Evolutionary conservation across 92 coral and sea anemone species (phyloP), one percentile per base, ranked within the genome.

Genomic region (Umimayanthus chanpuru): DNA sequence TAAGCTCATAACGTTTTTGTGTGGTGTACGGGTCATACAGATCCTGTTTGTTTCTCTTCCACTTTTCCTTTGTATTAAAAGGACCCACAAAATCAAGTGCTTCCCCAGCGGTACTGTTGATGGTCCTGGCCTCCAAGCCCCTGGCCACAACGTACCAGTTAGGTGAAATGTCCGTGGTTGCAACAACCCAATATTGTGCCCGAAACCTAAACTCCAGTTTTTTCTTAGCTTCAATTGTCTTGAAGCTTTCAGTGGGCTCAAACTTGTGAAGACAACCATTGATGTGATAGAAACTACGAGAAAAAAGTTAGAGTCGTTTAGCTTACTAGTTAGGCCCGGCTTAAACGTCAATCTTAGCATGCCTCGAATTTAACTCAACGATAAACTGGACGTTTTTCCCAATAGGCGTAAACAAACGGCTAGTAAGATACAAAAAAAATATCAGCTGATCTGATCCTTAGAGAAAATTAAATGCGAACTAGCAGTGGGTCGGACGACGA

Each of bases 101-200:
- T 87, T 95, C 99, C 21, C 97, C 96, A 71, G 93, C 80, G 40
- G 99, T 96, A 81, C 92, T 96, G 44, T 92, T 91, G 81, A 96
- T 93, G 50, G 94, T 92, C 72, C 88, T 93, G 74, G 99, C 96
- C 91, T 92, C 89, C 91, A 96, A 80, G 67, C 98, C 99, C 81
- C 95, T 91, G 76, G 96, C 94, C 88, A 94, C 94, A 79, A 95
- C 90, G 50, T 96, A 96, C 94, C 96, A 96, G 89, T 95, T 96
- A 4, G 99, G 98, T 96, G 94, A 95, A 28, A 95, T 95, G 91
- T 96, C 99, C 20, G 99, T 96, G 71, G 90, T 86, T 38, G 99
- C 96, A 16, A 96, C 99, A 56, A 91, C 92, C 96, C 95, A 95
- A 81, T 85, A 65, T 74, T 93, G 92, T 20, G 97, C 91, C 81